A percentile compares a stretch with the other conserved stretches of the same genome.
phyloP scores from a whole-genome alignment of 2,113 vertebrate genomes.

The Mirza zaza region DNA sequence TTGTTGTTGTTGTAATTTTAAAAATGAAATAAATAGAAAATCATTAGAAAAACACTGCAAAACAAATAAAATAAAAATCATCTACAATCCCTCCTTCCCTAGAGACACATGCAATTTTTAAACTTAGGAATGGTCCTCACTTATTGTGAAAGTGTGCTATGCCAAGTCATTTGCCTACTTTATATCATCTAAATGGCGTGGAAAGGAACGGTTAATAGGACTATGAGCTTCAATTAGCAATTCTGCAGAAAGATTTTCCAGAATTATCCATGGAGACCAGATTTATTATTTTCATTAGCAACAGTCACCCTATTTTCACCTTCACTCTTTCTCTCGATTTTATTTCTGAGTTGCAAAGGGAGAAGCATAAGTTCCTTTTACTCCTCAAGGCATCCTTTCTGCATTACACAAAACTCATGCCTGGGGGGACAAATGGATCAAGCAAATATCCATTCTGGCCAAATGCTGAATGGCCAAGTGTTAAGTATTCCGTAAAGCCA shows the following conservation, averaged over 20 bases:
- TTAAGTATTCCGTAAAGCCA: neutral
- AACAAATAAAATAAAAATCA: neutral
- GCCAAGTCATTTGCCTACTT: neutral
- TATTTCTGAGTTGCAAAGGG: neutral
- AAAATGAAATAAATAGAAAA: neutral
- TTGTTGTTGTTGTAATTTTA: neutral
- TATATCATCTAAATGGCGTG: neutral
- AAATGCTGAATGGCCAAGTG: neutral
- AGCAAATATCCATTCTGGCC: neutral
- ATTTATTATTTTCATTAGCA: neutral
- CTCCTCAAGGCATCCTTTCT: neutral
- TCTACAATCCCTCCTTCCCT: neutral
- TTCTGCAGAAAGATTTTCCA: neutral
- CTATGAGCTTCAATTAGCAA: neutral
- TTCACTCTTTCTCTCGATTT: neutral
- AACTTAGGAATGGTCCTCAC: neutral
- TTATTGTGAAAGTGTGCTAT: neutral
- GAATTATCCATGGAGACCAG: neutral
- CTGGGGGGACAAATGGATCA: neutral
- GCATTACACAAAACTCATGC: neutral
- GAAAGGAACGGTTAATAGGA: neutral
- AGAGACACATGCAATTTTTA: neutral
- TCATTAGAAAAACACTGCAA: neutral
- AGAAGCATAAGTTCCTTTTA: neutral
- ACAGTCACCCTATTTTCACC: neutral